Evolutionary conservation across 2,888 invertebrate species (phyloP), one percentile per base, ranked within the genome.

Genomic region (Hipparchia sbordonii): DNA sequence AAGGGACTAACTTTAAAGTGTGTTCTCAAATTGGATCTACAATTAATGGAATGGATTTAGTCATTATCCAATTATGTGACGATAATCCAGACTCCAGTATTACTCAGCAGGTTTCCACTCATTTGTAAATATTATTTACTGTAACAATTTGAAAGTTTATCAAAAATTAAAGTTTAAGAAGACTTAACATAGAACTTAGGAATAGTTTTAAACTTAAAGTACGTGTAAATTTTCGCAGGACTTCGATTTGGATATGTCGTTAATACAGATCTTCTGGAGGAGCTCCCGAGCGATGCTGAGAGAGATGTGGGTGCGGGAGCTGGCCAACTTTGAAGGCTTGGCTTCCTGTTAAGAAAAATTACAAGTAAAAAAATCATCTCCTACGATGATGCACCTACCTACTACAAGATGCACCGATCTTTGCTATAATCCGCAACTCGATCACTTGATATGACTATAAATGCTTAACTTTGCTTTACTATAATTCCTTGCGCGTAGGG

Each of bases 181-280:
- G 57, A 33, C 46, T 46, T 67, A 9, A 2, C n/a, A 57, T 6
- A 59, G 6, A 46, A 12, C 10, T 23, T 48, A 63, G 13, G 48
- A 13, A 63, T 3, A 51, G 63, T 65, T 52, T 52, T 23, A 61
- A 52, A 71, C 76, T 91, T 90, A 97, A 79, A 97, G 94, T 78
- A 97, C 97, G 86, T 97, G 97, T 75, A 97, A 93, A 89, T 97
- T 97, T 89, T 97, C 97, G 90, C 97, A 97, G 75, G 97, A 97
- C 87, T 97, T 97, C 10, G 97, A 97, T 89, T 97, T 97, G 74
- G 96, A 96, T 81, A 96, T 96, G 88, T 98, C 97, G 84, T 96
- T 97, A 86, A 97, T 95, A 89, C 97, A 97, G 85, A 97, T 97
- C 92, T 97, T 97, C 86, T 97, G 97, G 23, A 97, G 94, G 70